A percentile compares a stretch with the other conserved stretches of the same genome.
Conservation (phyloP, 2,113 vertebrate species). For the Cyanoderma ruficeps region DNA sequence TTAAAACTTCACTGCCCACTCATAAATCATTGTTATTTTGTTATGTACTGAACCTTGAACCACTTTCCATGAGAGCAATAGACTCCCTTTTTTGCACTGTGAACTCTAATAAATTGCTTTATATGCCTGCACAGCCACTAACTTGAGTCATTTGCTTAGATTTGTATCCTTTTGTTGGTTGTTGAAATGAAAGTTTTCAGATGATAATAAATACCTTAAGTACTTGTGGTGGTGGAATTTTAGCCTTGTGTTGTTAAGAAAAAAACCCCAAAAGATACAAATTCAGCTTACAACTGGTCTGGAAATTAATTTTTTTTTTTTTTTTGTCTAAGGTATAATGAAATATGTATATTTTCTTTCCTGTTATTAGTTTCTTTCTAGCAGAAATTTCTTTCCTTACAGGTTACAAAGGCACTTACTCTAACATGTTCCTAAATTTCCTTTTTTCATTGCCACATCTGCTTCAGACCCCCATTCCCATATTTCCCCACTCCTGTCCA, state of each 20-base stretch:
- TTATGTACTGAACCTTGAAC: slow-evolving; percentile 15
- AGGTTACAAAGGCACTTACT: not conserved
- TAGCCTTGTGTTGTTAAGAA: not conserved
- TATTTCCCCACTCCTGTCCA: not conserved
- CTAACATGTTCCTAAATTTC: not conserved
- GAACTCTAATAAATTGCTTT: not conserved
- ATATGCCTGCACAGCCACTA: not conserved
- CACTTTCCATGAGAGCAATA: not conserved
- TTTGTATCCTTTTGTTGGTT: not conserved
- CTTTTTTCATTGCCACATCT: too few relatives aligned
- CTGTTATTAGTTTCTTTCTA: not conserved
- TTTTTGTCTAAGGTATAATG: not conserved
- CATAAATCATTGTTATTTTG: slow-evolving; percentile 9
- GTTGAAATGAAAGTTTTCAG: not conserved
- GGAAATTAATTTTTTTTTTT: not conserved
- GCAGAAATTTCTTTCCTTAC: not conserved
- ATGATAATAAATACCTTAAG: not conserved
- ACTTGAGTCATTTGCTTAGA: not conserved
- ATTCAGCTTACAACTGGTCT: not conserved
- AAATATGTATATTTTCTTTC: not conserved
- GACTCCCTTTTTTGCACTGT: not conserved
- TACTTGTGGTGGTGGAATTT: not conserved
- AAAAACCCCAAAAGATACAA: not conserved
- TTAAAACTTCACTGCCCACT: not conserved
- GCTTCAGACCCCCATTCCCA: not conserved